These are phyloP conservation scores for Eurytoma californica DNA, from an alignment of 2,888 invertebrate genomes.

Conservation along the genomic window DNA sequence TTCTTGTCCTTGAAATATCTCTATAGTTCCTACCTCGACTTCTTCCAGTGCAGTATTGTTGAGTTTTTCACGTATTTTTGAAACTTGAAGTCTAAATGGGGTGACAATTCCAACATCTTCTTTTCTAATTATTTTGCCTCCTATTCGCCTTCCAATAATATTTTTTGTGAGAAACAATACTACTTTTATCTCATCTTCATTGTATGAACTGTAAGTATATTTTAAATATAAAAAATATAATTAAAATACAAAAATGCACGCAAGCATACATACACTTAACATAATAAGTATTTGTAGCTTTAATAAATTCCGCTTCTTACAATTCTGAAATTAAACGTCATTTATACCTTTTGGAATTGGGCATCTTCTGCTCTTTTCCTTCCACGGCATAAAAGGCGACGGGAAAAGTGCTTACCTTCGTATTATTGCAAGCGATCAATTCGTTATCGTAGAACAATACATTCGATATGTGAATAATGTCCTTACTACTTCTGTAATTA, in stretches of 20 bases:
- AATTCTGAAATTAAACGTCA: background rate
- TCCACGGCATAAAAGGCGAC: slow-evolving; percentile 48
- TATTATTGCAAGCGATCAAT: slow-evolving; percentile 45
- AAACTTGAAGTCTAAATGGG: slow-evolving; percentile 76
- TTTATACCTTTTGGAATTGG: slow-evolving; percentile 23
- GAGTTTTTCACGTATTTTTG: slow-evolving; percentile 76
- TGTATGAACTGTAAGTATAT: slow-evolving; percentile 77
- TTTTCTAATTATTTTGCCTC: slow-evolving; percentile 59
- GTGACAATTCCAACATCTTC: slow-evolving; percentile 79
- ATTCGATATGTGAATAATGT: slow-evolving; percentile 82
- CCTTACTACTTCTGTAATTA: slow-evolving; percentile 85
- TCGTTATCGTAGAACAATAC: slow-evolving; percentile 83
- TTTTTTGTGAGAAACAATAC: slow-evolving; percentile 79
- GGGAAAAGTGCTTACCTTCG: slow-evolving; percentile 43
- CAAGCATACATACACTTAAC: slow-evolving; percentile 62
- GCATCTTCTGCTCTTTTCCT: slow-evolving; percentile 42
- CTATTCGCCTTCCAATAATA: slow-evolving; percentile 74
- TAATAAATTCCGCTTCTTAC: background rate
- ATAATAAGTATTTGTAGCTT: slow-evolving; percentile 2
- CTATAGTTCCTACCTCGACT: slow-evolving; percentile 87
- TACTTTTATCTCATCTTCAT: slow-evolving; percentile 78
- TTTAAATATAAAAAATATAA: too few relatives aligned
- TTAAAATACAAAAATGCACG: too few relatives aligned
- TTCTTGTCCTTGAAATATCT: slow-evolving; percentile 92
- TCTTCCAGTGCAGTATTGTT: slow-evolving; percentile 68